Conservation (phyloP, 2,113 vertebrate species). For the Pelecanoides urinatrix region DNA sequence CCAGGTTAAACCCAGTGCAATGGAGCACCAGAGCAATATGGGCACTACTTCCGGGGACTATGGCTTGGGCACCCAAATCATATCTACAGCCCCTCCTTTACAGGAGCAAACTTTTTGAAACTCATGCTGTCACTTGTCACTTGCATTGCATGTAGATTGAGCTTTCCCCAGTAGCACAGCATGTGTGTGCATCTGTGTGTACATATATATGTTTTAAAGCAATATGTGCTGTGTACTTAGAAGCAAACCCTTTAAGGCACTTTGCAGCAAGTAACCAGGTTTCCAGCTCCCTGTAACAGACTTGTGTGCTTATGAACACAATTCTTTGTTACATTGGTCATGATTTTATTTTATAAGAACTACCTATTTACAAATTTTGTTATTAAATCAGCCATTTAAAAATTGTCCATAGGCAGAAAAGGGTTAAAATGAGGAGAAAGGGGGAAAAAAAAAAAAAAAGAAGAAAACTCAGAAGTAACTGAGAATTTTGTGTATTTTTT, state of each 20-base stretch:
- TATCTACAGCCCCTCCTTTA: background rate
- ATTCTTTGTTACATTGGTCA: background rate
- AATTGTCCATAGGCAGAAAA: background rate
- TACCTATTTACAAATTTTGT: background rate
- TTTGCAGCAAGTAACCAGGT: background rate
- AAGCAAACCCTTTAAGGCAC: background rate
- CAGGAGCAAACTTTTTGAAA: background rate
- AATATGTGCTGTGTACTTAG: background rate
- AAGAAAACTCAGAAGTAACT: background rate
- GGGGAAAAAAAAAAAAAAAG: too few species aligned
- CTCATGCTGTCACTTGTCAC: background rate
- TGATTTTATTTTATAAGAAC: background rate
- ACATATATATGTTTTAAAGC: background rate
- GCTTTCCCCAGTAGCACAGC: background rate
- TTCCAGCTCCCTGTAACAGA: background rate
- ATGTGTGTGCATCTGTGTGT: background rate
- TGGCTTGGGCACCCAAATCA: background rate
- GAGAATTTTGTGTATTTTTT: background rate
- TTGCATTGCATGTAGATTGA: background rate
- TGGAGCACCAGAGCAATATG: background rate
- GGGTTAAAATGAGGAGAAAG: rapidly evolving
- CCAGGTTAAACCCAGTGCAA: background rate
- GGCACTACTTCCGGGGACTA: background rate
- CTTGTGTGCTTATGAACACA: rapidly evolving
- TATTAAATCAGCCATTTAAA: background rate